Percentiles rank a stretch among this genome's conserved stretches.
These are phyloP conservation scores for Graptemys geographica DNA, from an alignment of 2,797 vertebrate genomes.

Conservation along the genomic window DNA sequence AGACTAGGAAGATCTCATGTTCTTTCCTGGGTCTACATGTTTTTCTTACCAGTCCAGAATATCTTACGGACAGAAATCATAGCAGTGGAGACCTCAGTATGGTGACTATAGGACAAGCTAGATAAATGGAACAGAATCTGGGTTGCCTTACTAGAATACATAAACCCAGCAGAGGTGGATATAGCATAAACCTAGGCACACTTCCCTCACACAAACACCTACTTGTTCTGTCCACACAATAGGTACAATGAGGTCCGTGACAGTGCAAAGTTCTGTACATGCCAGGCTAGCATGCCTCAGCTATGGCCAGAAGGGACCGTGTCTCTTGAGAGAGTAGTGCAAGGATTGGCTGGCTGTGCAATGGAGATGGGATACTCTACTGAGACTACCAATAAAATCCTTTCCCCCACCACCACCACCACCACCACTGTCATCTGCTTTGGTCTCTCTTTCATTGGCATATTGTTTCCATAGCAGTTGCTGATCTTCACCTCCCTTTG, in stretches of 20 bases:
- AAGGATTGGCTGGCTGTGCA: accelerated
- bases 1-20: neutral
- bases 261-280: neutral
- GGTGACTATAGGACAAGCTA: accelerated
- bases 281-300: neutral
- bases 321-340: neutral
- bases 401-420: accelerated
- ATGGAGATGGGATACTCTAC: neutral
- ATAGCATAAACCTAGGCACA: accelerated
- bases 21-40: neutral
- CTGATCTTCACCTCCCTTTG: neutral
- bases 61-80: neutral
- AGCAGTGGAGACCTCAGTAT: accelerated
- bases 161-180: neutral
- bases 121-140: accelerated
- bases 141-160: neutral
- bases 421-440: neutral
- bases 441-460: neutral
- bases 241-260: neutral
- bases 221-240: neutral
- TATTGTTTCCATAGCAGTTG: neutral
- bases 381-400: neutral
- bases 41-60: neutral
- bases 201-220: neutral
- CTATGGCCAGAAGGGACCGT: neutral